Conservation (phyloP, 2,113 vertebrate species). For the Glareola pratincola region DNA sequence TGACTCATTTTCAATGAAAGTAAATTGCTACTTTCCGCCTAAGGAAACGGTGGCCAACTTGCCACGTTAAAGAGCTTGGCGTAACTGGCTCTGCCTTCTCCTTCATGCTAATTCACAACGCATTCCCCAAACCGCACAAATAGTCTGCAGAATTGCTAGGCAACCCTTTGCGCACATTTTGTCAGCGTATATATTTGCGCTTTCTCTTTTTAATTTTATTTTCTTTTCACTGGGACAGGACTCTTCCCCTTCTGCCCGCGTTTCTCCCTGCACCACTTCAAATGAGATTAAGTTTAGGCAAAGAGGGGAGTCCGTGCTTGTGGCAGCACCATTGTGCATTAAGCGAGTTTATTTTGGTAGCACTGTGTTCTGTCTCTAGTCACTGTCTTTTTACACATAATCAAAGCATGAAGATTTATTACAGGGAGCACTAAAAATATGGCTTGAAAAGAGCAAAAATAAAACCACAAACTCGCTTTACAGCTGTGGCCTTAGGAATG, state of each 20-base stretch:
- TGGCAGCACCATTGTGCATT: conserved; percentile 9
- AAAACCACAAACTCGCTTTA: conserved; percentile 59
- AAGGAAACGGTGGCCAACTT: neutral
- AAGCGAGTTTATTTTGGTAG: conserved; percentile 60
- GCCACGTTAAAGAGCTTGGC: neutral
- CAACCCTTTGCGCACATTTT: neutral
- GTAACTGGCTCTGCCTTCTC: neutral
- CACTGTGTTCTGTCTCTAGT: conserved; percentile 49
- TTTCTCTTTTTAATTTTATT: conserved; percentile 17
- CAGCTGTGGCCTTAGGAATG: conserved; percentile 53
- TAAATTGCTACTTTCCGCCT: conserved; percentile 28
- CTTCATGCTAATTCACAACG: neutral
- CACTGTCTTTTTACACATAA: conserved; percentile 60
- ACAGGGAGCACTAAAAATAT: conserved; percentile 56
- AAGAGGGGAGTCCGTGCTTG: conserved; percentile 49
- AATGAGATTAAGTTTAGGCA: conserved; percentile 29
- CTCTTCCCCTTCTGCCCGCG: neutral
- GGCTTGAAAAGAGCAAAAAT: conserved; percentile 52
- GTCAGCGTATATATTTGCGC: neutral
- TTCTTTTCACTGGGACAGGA: neutral
- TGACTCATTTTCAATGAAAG: neutral
- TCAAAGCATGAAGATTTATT: conserved; percentile 67
- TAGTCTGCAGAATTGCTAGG: neutral
- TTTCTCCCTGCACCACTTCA: conserved; percentile 49
- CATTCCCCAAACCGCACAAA: neutral